Evolutionary conservation across 2,113 vertebrate genomes (phyloP).

Genomic region (Catagonus wagneri): DNA sequence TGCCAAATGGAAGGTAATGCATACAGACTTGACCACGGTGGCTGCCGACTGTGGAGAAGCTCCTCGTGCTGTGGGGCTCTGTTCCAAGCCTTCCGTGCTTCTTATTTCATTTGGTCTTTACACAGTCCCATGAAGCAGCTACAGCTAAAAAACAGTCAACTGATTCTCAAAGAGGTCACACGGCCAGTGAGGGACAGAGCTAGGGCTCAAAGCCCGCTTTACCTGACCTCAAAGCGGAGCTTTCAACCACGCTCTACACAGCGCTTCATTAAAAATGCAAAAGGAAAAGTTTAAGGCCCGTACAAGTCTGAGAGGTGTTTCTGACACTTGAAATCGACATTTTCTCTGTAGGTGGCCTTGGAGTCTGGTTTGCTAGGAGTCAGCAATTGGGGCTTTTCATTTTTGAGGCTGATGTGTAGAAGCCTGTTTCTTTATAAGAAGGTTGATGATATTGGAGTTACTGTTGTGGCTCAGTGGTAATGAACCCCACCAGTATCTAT

Average conservation of each 20-base stretch:
- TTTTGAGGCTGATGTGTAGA: not conserved
- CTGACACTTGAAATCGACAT: not conserved
- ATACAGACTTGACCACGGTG: fast-evolving
- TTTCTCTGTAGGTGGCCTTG: not conserved
- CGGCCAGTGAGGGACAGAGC: not conserved
- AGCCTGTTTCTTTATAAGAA: conserved; percentile 3
- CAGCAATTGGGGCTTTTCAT: not conserved
- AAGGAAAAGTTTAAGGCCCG: not conserved
- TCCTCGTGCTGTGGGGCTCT: fast-evolving
- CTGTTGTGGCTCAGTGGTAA: too few species aligned
- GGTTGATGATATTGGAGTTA: not conserved
- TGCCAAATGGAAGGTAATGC: not conserved
- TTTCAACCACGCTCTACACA: not conserved
- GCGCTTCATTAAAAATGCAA: not conserved
- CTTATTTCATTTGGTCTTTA: not conserved
- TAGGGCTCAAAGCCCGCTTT: not conserved
- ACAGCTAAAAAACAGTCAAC: not conserved
- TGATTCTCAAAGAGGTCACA: not conserved
- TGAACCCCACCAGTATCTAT: too few species aligned
- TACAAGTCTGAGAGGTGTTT: not conserved
- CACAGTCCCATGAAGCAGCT: not conserved
- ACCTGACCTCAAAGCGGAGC: not conserved
- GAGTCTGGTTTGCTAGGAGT: not conserved
- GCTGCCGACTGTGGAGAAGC: not conserved
- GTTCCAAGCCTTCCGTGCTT: not conserved